These are phyloP conservation scores for Parnassius glacialis DNA, from an alignment of 2,888 invertebrate species.

Conservation along the genomic window DNA sequence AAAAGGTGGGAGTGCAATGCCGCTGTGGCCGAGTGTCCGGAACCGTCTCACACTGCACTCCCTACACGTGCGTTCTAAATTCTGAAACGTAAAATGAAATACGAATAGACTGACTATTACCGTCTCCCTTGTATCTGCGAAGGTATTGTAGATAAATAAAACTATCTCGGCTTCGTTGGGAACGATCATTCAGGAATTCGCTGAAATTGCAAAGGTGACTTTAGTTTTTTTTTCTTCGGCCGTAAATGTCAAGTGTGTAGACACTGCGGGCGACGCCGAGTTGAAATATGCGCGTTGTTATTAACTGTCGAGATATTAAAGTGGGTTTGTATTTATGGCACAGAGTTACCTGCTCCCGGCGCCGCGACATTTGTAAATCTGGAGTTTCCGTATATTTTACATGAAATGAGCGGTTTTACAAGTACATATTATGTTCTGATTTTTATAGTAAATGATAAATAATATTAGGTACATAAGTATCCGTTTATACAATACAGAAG, in stretches of 20 bases:
- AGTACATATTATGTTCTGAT: background rate
- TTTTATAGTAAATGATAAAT: too few species aligned
- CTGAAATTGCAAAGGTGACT: slow-evolving; percentile 42
- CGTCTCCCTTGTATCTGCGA: slow-evolving; percentile 15
- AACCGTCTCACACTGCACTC: background rate
- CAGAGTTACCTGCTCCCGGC: background rate
- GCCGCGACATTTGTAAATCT: background rate
- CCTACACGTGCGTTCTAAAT: background rate
- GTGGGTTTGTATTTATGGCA: slow-evolving; percentile 11
- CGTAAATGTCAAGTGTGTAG: slow-evolving; percentile 23
- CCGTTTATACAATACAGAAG: too few species aligned
- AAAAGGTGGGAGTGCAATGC: background rate
- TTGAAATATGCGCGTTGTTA: background rate
- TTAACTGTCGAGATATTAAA: slow-evolving; percentile 7
- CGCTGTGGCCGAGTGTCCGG: background rate
- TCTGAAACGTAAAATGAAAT: background rate
- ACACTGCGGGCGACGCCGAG: slow-evolving; percentile 2
- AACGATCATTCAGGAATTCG: slow-evolving; percentile 33
- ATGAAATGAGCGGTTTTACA: background rate
- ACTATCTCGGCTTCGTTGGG: background rate
- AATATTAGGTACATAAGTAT: too few species aligned
- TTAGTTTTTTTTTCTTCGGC: slow-evolving; percentile 29
- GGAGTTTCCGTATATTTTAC: background rate
- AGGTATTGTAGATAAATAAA: slow-evolving; percentile 23
- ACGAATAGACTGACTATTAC: slow-evolving; percentile 7